Percentiles rank a stretch among this genome's conserved stretches.
phyloP scores from a whole-genome alignment of 2,797 vertebrate species.

The Buceros bicornis region DNA sequence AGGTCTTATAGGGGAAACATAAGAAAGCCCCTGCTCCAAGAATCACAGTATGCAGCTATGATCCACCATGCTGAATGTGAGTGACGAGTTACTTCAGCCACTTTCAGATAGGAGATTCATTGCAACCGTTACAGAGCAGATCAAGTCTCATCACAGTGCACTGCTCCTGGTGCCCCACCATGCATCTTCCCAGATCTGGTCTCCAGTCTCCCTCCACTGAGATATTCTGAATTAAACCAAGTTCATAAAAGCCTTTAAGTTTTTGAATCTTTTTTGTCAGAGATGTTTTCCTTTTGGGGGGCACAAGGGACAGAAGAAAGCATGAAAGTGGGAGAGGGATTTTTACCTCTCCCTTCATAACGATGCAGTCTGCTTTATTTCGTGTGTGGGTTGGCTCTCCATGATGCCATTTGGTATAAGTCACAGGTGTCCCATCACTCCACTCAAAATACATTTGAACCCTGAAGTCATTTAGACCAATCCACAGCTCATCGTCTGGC shows the following conservation, averaged over 20 bases:
- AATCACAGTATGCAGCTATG: background rate
- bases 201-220: background rate
- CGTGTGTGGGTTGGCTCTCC: conserved; percentile 87
- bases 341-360: conserved; percentile 90
- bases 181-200: background rate
- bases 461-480: conserved; percentile 91
- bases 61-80: background rate
- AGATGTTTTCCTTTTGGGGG: background rate
- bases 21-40: background rate
- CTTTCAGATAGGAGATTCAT: background rate
- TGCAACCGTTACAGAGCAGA: background rate
- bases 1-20: background rate
- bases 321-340: background rate
- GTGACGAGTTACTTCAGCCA: background rate
- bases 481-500: conserved; percentile 88
- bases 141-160: rapidly evolving
- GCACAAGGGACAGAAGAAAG: background rate
- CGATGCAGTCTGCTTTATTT: conserved; percentile 89
- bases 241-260: background rate
- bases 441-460: conserved; percentile 92
- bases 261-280: background rate
- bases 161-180: background rate
- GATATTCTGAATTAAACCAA: background rate
- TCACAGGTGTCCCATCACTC: conserved; percentile 90
- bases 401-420: conserved; percentile 88